Base-by-base conservation (phyloP, 2,888 invertebrate species). In the Agonopterix heracliana region DNA sequence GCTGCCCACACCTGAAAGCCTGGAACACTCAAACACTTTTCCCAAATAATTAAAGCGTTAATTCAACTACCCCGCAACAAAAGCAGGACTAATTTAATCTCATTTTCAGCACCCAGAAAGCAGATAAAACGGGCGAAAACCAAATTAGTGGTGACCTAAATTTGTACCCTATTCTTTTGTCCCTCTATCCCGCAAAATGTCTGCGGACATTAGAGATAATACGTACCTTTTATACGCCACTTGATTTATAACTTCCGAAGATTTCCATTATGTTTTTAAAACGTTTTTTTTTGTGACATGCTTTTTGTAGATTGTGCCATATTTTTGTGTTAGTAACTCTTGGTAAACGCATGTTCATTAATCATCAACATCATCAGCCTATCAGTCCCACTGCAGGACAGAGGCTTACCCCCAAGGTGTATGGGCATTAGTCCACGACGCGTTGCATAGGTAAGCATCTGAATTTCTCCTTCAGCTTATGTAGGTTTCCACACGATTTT, bases 101-200 rank as follows among this genome's bases (percentile, higher is more conserved):
- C 51, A 45, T 47, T 47, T 34, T 44, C 41, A 44, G 40, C 47
- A 44, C 34, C 34, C 40, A 17, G 45, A 45, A 44, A 45, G 34
- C 49, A 51, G 46, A 45, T 53, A 48, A 51, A 47, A 56, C 51
- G 49, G 48, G 40, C 51, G 45, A 45, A 51, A 50, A 53, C 50
- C 48, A 54, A 59, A 59, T 59, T 59, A 56, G 56, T 47, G 40
- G 46, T 48, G 50, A 50, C 50, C 50, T 46, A 49, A 54, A 54
- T 43, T 52, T 48, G 49, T 45, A 34, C 47, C 47, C 38, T 43
- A 46, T 51, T 55, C 55, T 53, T 55, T 52, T 54, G 54, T 53
- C 44, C 45, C 40, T 34, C 35, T 10, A 40, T 26, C 11, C 26
- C 48, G n/a, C 50, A 46, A 44, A 50, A 42, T 47, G 55, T 55